Percentiles rank a stretch among this genome's conserved stretches.
Conservation (phyloP, 2,797 vertebrate genomes). For the Naso thynnoides region DNA sequence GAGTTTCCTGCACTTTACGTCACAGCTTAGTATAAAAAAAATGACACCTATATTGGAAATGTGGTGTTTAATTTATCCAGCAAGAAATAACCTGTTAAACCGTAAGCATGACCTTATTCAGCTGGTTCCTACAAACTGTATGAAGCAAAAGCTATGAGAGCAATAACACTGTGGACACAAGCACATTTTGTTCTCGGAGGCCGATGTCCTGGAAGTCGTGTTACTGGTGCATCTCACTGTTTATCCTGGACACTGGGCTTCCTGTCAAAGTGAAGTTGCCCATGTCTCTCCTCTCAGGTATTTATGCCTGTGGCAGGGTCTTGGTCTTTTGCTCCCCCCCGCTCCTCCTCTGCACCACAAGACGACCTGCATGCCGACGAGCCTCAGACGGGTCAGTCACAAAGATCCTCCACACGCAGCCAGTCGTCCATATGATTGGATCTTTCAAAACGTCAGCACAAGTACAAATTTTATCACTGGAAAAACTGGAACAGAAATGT, state of each 20-base stretch:
- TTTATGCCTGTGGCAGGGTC: conserved; percentile 71
- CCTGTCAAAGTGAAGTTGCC: conserved; percentile 62
- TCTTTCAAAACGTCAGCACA: conserved; percentile 16
- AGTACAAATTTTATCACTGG: not conserved
- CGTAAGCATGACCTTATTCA: not conserved
- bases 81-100: conserved; percentile 17
- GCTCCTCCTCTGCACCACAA: conserved; percentile 42
- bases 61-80: conserved; percentile 23
- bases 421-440: conserved; percentile 38
- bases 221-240: conserved; percentile 58
- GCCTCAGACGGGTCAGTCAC: conserved; percentile 64
- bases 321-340: conserved; percentile 64
- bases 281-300: conserved; percentile 72
- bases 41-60: conserved; percentile 40
- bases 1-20: conserved; percentile 56
- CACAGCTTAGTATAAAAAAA: conserved; percentile 41
- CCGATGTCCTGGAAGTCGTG: conserved; percentile 35
- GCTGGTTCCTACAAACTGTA: conserved; percentile 14
- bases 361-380: conserved; percentile 43
- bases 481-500: not conserved
- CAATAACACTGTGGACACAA: conserved; percentile 24
- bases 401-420: conserved; percentile 28
- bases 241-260: conserved; percentile 68
- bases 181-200: conserved; percentile 27
- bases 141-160: conserved; percentile 22